phyloP scores from a whole-genome alignment of 2,113 vertebrate genomes.

The Zapus hudsonius region DNA sequence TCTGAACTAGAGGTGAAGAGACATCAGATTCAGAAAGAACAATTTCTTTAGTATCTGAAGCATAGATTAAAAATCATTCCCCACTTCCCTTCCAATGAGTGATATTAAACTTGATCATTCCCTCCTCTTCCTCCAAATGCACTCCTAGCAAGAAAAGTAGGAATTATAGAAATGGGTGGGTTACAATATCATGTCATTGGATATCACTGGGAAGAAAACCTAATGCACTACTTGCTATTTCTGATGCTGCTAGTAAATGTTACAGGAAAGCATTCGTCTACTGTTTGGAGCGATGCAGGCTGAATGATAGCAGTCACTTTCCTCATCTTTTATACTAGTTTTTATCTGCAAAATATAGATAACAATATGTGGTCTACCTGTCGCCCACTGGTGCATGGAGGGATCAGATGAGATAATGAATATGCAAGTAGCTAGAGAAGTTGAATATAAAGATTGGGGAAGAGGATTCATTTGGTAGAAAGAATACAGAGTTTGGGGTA shows the following conservation, averaged over 20 bases:
- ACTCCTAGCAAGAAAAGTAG: neutral
- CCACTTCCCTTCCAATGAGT: neutral
- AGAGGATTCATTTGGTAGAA: neutral
- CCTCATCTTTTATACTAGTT: slow-evolving; percentile 59
- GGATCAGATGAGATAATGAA: slow-evolving; percentile 56
- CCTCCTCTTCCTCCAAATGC: neutral
- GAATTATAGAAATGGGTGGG: neutral
- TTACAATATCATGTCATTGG: neutral
- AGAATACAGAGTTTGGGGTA: neutral
- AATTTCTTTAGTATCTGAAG: neutral
- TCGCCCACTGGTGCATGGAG: neutral
- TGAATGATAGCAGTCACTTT: slow-evolving; percentile 64
- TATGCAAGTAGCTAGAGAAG: slow-evolving; percentile 44
- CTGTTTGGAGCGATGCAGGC: slow-evolving; percentile 26
- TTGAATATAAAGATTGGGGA: neutral
- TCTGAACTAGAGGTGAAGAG: neutral
- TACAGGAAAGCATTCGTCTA: slow-evolving; percentile 34
- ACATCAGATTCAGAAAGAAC: neutral
- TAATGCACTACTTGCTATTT: neutral
- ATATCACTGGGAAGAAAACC: neutral
- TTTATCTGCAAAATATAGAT: slow-evolving; percentile 63
- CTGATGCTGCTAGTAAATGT: slow-evolving; percentile 42
- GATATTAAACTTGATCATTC: neutral
- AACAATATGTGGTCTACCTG: slow-evolving; percentile 29
- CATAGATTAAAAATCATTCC: neutral